phyloP scores from a whole-genome alignment of 2,113 vertebrate species.

The Columba livia region DNA sequence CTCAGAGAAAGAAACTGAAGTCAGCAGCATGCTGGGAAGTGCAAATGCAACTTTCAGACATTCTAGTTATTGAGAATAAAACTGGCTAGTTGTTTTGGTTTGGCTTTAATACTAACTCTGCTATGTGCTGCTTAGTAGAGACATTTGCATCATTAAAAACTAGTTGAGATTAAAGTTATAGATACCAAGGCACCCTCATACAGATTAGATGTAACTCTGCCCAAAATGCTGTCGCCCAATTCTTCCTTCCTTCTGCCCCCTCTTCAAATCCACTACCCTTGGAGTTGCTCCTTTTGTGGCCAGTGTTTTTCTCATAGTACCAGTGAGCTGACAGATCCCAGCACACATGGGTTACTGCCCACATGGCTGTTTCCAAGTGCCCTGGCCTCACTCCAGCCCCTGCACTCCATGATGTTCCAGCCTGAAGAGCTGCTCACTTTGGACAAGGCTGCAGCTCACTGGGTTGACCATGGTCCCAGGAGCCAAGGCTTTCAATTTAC shows the following conservation, averaged over 20 bases:
- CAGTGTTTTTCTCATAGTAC: neutral
- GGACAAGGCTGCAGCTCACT: neutral
- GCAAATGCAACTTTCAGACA: neutral
- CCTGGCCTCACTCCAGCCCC: neutral
- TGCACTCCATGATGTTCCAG: neutral
- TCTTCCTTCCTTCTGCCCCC: neutral
- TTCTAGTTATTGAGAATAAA: neutral
- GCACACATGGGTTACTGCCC: fast-evolving
- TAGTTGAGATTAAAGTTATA: neutral
- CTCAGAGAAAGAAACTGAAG: neutral
- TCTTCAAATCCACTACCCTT: fast-evolving
- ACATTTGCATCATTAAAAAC: neutral
- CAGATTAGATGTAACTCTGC: neutral
- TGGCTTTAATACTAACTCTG: neutral
- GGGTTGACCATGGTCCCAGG: neutral
- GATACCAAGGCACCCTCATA: neutral
- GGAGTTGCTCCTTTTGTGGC: neutral
- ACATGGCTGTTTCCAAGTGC: neutral
- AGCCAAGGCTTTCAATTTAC: neutral
- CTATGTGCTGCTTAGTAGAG: neutral
- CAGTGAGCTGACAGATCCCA: neutral
- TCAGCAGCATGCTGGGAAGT: neutral
- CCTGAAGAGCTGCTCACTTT: neutral
- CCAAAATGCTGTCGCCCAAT: neutral
- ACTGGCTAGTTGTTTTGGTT: neutral